Evolutionary conservation across 2,113 vertebrate genomes (phyloP), one percentile per base, ranked within the genome.

Genomic region (Cavia aperea): DNA sequence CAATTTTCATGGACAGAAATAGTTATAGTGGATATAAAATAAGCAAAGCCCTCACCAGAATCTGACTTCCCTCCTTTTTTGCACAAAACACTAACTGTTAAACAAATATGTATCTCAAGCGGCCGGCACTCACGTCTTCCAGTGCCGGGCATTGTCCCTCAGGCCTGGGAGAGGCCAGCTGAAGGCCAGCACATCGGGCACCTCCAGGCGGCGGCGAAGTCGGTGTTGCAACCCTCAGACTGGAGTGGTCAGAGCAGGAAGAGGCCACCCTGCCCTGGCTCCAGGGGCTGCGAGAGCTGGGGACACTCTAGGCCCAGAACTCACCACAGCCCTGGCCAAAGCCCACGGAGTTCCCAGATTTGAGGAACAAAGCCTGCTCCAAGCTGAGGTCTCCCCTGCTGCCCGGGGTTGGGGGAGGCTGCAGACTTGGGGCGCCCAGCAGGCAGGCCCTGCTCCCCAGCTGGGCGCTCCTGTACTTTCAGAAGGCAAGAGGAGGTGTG

Each of bases 1-100:
- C 98, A 98, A 98, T 99, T 99, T 99, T 98, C 98, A 97, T 97
- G 98, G 98, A 98, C 98, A 98, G 98, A 98, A 98, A 98, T 98
- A 97, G 98, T 98, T 97, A 98, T 97, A 98, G 97, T 97, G 97
- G 98, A 98, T 98, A 98, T 98, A 98, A 98, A 98, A 98, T 98
- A 98, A 98, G 98, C 97, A 98, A 96, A 98, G 98, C 98, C 97
- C 98, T 98, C 98, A 98, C 97, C 97, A 93, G 97, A 96, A 97
- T 97, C 96, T 86, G 96, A 97, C 95, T 97, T 96, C 88, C 95
- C 95, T 95, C 94, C 95, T 87, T 63, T 97, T 54, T 97, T 84
- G 95, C 92, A 97, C 97, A 98, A 98, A 98, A 98, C 97, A 97
- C 98, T 98, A 97, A 98, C 98, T 98, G 98, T 98, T 98, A 98